Base-by-base conservation (phyloP, 2,113 vertebrate genomes). In the Eleginops maclovinus region DNA sequence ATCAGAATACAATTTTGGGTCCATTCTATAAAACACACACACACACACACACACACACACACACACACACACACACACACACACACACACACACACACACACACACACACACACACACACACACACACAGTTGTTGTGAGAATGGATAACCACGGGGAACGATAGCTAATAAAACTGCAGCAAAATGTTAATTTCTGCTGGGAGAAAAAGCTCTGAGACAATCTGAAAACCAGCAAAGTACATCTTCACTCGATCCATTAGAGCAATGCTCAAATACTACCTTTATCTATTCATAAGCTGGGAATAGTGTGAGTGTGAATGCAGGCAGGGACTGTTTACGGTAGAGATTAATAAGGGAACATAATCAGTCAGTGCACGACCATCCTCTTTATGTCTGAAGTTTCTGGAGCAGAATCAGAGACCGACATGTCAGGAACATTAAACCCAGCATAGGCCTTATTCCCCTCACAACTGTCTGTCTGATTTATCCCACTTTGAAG, bases 401-500 rank as follows among this genome's bases (percentile, higher is more conserved):
- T 49, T 36, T 5, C 13, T 51, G 9, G 4, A 47, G 28, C 24
- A 4, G 15, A 65, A 75, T 64, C 36, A 64, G 67, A 72, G 61
- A 1, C 26, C 31, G 47, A 79, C 44, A 59, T 53, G 55, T 74
- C 67, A 74, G 9, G 24, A 36, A 81, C 59, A 68, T 55, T 78
- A 22, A 74, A 85, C 72, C 17, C 58, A 49, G 68, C 16, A 4
- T 60, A 83, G 73, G 73, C 47, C 16, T 65, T 36, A 72, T 78
- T 73, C 65, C 74, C 70, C 73, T 31, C 31, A 31, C 46, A 62
- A 72, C 73, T 65, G 69, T 53, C 74, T 43, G 10, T 60, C 49
- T 85, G 85, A 73, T 78, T 83, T 81, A 83, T 84, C 78, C 82
- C 58, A 77, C 63, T 78, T 55, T 5, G 43, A 79, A 73, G 54